Percentiles rank a stretch among this genome's conserved stretches.
Conservation (phyloP, 2,113 vertebrate species). For the Phycodurus eques region DNA sequence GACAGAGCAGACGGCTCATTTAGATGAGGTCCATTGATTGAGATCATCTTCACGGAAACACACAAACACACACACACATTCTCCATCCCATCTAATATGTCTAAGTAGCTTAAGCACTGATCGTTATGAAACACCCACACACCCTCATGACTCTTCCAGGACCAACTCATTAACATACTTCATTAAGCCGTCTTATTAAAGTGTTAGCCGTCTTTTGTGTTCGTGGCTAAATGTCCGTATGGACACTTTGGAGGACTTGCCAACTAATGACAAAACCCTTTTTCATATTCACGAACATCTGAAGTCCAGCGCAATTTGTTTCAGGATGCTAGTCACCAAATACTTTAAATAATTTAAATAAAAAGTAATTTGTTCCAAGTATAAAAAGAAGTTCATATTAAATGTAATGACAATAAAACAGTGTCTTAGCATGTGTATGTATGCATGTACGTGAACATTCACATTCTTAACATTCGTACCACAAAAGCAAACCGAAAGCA, state of each 20-base stretch:
- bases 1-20: slow-evolving; percentile 9
- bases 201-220: slow-evolving; percentile 43
- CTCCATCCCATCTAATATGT: slow-evolving; percentile 3
- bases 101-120: slow-evolving; percentile 19
- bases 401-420: too few relatives aligned
- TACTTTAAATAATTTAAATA: too few relatives aligned
- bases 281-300: not conserved
- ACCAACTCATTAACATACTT: slow-evolving; percentile 34
- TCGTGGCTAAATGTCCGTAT: not conserved
- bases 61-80: not conserved
- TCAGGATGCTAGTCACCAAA: too few relatives aligned
- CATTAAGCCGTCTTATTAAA: slow-evolving; percentile 47
- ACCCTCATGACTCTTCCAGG: slow-evolving; percentile 2
- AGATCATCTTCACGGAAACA: not conserved
- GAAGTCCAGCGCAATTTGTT: not conserved
- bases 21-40: slow-evolving; percentile 25
- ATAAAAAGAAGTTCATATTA: too few relatives aligned
- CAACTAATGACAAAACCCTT: slow-evolving; percentile 18
- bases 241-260: slow-evolving; percentile 30
- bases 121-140: slow-evolving; percentile 11
- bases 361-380: too few relatives aligned
- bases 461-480: too few relatives aligned
- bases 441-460: too few relatives aligned
- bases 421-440: too few relatives aligned
- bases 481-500: too few relatives aligned